Evolutionary conservation across 30 jellyfish, hydroid and myxozoan genomes (phyloP), one percentile per base, ranked within the genome.

Genomic region (Hydractinia echinata): DNA sequence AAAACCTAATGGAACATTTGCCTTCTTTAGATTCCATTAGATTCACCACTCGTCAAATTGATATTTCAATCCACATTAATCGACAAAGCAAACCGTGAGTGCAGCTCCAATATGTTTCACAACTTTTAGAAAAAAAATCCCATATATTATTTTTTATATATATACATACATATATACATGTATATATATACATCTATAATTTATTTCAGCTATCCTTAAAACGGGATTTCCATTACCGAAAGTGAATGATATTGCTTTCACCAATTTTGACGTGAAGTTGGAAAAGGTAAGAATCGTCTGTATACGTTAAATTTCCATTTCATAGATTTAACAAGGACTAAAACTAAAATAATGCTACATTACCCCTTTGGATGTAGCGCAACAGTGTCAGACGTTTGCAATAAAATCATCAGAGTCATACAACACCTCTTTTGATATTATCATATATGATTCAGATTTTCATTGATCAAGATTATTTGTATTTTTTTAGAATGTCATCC

Each of bases 11-110:
- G 44, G 2, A 30, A 30, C 16, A 64, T 64, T 64, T 13, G 16
- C 39, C 9, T n/a, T n/a, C 4, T 64, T 64, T 13, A 64, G 74
- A 13, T 64, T 7, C 39, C 74, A 51, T 64, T 64, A 51, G 74
- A 64, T 64, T 64, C 74, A 44, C 19, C 74, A n/a, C 39, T 64
- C 2, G 74, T 64, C 19, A 64, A 64, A 64, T 6, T 64, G 4
- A 64, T 64, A n/a, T 51, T 64, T 6, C 10, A 64, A 7, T 51
- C 19, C 74, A n/a, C 74, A n/a, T 44, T 13, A n/a, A 64, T 64
- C 74, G 39, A 64, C 18, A 64, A 51, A 7, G 74, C 18, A n/a
- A 64, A 64, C 74, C 74, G 74, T 64, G 2, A 64, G 74, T 64
- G 74, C 19, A 64, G 74, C 44, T 30, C 44, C 44, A 0, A 30